Conservation (phyloP, 2,888 invertebrate species). For the Entomobrya multifasciata region DNA sequence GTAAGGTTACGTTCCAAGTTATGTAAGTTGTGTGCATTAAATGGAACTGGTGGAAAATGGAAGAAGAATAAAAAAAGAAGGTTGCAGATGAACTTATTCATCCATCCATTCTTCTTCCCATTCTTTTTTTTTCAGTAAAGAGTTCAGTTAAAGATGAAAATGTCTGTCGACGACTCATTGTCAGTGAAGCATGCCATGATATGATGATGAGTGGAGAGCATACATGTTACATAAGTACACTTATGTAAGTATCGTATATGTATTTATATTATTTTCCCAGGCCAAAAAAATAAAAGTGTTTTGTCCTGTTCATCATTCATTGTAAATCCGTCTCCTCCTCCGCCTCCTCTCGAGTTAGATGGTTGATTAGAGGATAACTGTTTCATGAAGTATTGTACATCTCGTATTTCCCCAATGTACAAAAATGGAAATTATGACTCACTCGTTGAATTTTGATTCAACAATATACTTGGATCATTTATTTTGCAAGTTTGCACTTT, state of each 20-base stretch:
- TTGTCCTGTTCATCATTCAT: background rate
- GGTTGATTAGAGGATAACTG: conserved; percentile 3
- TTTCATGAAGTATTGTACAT: conserved; percentile 14
- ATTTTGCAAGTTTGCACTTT: too few relatives aligned
- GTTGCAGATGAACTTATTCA: conserved; percentile 22
- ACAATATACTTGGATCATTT: too few relatives aligned
- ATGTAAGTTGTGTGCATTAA: too few relatives aligned
- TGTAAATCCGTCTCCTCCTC: too few relatives aligned
- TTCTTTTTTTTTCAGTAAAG: too few relatives aligned
- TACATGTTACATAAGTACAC: too few relatives aligned
- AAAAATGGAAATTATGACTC: background rate
- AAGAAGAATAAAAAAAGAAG: background rate
- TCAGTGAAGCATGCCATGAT: conserved; percentile 7
- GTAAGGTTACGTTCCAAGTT: background rate
- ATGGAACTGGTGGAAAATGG: background rate
- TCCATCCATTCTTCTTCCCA: too few relatives aligned
- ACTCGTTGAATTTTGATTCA: background rate
- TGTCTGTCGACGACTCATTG: too few relatives aligned
- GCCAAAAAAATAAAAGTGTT: background rate
- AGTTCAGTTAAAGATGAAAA: too few relatives aligned
- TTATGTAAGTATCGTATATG: too few relatives aligned
- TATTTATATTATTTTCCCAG: background rate
- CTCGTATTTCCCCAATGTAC: conserved; percentile 72
- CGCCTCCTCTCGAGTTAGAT: background rate
- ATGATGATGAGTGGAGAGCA: too few relatives aligned